Conservation (phyloP, 2,113 vertebrate genomes). For the Camelus bactrianus region DNA sequence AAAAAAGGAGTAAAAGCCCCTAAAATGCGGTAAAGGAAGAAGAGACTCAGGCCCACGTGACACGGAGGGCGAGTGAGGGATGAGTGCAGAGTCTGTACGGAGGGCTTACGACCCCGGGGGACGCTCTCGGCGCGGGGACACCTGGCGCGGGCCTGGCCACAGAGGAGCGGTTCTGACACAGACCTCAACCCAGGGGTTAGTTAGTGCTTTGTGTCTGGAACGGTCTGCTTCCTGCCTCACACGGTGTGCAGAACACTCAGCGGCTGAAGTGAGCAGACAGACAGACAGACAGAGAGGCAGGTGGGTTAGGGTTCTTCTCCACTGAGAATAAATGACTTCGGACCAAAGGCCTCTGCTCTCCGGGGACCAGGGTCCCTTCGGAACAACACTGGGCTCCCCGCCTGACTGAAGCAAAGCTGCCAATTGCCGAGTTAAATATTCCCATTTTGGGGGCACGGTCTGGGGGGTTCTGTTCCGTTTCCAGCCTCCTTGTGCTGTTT, state of each 20-base stretch:
- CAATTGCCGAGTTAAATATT: background rate
- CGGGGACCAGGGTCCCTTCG: background rate
- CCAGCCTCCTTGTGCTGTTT: background rate
- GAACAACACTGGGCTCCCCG: background rate
- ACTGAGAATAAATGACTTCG: background rate
- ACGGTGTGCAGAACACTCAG: background rate
- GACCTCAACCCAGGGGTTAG: fast-evolving
- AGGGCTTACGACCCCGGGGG: fast-evolving
- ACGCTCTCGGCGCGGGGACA: background rate
- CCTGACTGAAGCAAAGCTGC: background rate
- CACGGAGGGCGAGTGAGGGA: background rate
- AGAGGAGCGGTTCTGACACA: fast-evolving
- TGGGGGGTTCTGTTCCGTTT: background rate
- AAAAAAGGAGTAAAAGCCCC: background rate
- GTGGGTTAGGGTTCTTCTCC: background rate
- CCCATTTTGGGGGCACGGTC: fast-evolving
- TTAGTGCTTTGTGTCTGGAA: background rate
- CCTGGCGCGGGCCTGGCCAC: background rate
- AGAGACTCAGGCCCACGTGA: background rate
- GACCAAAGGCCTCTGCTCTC: background rate
- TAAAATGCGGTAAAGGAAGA: background rate
- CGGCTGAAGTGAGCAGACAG: too few species aligned
- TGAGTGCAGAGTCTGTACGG: fast-evolving
- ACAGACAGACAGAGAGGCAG: background rate
- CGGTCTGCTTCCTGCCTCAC: background rate